Conservation (phyloP, 2,888 invertebrate species). For the Drosophila algonquin region DNA sequence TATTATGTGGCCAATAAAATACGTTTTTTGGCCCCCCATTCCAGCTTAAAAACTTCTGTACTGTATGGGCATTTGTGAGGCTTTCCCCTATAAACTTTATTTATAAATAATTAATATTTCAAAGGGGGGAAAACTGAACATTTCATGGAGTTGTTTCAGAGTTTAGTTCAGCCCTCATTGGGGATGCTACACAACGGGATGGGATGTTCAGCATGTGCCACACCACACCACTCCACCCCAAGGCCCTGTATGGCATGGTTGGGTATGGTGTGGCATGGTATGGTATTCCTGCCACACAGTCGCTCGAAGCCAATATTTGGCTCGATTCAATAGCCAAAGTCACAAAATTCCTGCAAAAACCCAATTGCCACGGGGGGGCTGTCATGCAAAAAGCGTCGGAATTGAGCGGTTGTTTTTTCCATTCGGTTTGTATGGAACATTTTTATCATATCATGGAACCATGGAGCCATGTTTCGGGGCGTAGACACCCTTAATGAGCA, state of each 20-base stretch:
- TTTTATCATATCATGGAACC: neutral
- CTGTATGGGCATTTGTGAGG: neutral
- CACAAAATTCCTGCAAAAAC: constrained; percentile 47
- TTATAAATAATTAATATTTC: constrained; percentile 36
- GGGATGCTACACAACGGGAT: constrained; percentile 5
- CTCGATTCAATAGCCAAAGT: constrained; percentile 34
- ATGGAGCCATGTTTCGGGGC: neutral
- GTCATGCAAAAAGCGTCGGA: constrained; percentile 37
- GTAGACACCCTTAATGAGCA: neutral
- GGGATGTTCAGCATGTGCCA: constrained; percentile 29
- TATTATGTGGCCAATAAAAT: constrained; percentile 40
- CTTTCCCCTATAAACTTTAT: neutral
- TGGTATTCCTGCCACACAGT: neutral
- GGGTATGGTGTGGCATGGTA: too few species aligned
- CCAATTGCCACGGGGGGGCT: constrained; percentile 36
- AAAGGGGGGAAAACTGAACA: constrained; percentile 10
- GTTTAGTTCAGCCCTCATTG: neutral
- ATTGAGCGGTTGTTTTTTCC: neutral
- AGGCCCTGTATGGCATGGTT: neutral
- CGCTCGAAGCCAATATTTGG: constrained; percentile 53
- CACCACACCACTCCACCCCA: neutral
- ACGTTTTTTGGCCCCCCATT: constrained; percentile 9
- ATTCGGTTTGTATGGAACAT: neutral
- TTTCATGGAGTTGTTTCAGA: constrained; percentile 30
- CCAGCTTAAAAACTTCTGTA: constrained; percentile 14